These are phyloP conservation scores for Pollenia labialis DNA, from an alignment of 2,888 invertebrate genomes.

Conservation along the genomic window DNA sequence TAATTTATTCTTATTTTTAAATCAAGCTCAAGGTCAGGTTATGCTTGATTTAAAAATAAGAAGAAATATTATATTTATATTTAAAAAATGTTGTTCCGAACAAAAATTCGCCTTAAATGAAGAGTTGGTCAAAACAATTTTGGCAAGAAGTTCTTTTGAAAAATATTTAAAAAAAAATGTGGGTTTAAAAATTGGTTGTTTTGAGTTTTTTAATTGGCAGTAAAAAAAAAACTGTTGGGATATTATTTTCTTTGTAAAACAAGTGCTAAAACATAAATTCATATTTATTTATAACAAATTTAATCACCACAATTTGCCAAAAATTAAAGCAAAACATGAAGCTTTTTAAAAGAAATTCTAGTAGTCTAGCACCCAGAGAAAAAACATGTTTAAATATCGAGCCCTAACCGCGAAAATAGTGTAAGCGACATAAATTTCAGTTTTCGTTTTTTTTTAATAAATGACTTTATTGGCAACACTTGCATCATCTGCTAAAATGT, in stretches of 20 bases:
- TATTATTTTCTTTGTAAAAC: conserved; percentile 14
- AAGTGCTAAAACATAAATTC: conserved; percentile 37
- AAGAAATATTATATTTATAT: too few species aligned
- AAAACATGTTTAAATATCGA: too few species aligned
- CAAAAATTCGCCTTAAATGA: conserved; percentile 9
- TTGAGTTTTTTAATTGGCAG: conserved; percentile 7
- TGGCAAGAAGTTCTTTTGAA: conserved; percentile 5
- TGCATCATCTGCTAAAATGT: too few species aligned
- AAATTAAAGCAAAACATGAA: conserved; percentile 16
- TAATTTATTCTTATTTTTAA: too few species aligned
- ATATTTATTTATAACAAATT: conserved; percentile 15
- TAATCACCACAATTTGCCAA: not conserved
- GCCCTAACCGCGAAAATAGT: too few species aligned
- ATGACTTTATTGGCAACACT: too few species aligned
- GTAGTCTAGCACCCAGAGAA: too few species aligned
- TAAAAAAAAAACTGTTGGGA: not conserved
- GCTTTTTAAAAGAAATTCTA: not conserved
- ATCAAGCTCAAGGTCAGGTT: too few species aligned
- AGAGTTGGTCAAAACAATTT: conserved; percentile 4
- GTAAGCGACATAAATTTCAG: too few species aligned
- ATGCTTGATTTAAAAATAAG: too few species aligned
- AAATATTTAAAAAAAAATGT: conserved; percentile 10
- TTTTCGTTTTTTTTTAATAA: too few species aligned
- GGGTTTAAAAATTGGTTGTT: conserved; percentile 30
- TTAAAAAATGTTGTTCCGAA: not conserved